Conservation (phyloP, 2,113 vertebrate genomes). For the Speoplatyrhinus poulsoni region DNA sequence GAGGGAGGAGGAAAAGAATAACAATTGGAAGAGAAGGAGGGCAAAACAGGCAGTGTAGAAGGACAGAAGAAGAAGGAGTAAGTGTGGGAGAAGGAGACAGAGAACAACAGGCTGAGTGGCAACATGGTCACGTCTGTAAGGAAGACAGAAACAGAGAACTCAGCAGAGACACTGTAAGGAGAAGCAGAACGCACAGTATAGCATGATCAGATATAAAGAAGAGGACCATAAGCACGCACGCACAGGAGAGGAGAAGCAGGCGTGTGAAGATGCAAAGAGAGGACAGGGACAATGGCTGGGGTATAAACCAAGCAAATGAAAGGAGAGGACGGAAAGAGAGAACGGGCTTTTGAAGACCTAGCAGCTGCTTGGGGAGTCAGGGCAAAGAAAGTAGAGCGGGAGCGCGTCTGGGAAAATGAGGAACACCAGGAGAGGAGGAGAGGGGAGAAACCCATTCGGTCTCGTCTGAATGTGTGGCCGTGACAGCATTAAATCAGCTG, state of each 20-base stretch:
- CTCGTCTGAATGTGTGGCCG: constrained; percentile 11
- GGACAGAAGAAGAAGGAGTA: background rate
- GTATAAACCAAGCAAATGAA: background rate
- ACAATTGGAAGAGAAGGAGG: constrained; percentile 28
- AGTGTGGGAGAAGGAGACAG: background rate
- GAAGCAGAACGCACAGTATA: background rate
- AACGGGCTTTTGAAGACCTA: background rate
- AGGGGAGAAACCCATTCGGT: constrained; percentile 36
- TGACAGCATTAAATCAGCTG: background rate
- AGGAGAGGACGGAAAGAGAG: background rate
- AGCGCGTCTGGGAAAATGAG: constrained; percentile 30
- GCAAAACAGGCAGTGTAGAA: background rate
- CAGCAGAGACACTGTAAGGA: background rate
- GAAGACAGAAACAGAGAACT: background rate
- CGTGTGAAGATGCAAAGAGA: background rate
- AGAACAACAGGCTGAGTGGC: no score
- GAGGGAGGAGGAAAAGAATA: constrained; percentile 22
- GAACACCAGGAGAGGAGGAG: constrained; percentile 5
- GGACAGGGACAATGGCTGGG: background rate
- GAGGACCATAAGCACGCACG: background rate
- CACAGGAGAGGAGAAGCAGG: background rate
- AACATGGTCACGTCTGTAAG: no score
- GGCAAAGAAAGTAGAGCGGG: constrained; percentile 23
- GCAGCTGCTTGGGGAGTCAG: background rate
- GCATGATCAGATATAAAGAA: background rate